phyloP scores from a whole-genome alignment of 2,888 invertebrate species.

The Oxyscelio sp. region DNA sequence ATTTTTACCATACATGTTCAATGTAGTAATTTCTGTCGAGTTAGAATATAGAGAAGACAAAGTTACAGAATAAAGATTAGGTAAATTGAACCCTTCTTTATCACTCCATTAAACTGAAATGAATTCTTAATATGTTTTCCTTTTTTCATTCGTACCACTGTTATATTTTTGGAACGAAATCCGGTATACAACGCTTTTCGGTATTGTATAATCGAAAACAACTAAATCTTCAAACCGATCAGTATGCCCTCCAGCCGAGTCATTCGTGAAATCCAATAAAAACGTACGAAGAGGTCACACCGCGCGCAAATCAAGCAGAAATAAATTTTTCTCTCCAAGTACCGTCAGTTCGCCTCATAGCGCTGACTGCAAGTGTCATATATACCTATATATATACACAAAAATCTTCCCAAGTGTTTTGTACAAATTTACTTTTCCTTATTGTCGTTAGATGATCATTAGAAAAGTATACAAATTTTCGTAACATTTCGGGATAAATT shows the following conservation, averaged over 20 bases:
- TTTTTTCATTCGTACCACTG: conserved; percentile 30
- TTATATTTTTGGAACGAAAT: conserved; percentile 19
- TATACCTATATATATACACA: conserved; percentile 66
- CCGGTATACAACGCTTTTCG: conserved; percentile 21
- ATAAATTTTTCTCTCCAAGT: conserved; percentile 65
- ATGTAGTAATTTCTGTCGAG: too few species aligned
- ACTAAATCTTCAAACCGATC: conserved; percentile 50
- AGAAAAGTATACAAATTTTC: too few species aligned
- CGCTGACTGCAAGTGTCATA: conserved; percentile 42
- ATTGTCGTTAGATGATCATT: conserved; percentile 55
- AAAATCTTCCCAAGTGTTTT: conserved; percentile 56
- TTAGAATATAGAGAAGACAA: conserved; percentile 22
- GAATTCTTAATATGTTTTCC: conserved; percentile 25
- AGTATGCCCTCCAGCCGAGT: conserved; percentile 42
- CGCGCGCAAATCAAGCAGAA: conserved; percentile 60
- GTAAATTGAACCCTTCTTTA: conserved; percentile 23
- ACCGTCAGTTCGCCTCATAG: conserved; percentile 31
- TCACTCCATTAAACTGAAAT: conserved; percentile 31
- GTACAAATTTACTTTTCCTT: conserved; percentile 44
- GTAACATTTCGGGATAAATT: too few species aligned
- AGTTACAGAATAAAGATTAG: conserved; percentile 62
- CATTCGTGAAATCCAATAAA: conserved; percentile 60
- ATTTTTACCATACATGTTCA: too few species aligned
- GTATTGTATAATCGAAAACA: conserved; percentile 26
- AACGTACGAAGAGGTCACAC: conserved; percentile 55